Percentiles rank a stretch among this genome's conserved stretches.
phyloP scores from a whole-genome alignment of 2,797 vertebrate genomes.

The Sebastes vulpes region DNA sequence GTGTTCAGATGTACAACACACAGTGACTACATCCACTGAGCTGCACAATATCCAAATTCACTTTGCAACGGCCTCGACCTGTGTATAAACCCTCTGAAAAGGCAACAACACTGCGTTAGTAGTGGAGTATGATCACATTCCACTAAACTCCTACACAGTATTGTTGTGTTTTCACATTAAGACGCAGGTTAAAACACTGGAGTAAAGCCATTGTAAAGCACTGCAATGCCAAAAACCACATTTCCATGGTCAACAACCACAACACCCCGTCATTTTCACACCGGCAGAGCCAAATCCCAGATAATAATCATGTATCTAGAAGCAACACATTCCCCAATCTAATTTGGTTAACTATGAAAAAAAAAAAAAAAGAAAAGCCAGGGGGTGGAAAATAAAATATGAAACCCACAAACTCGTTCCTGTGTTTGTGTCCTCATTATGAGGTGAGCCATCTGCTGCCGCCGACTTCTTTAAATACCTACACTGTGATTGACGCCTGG shows the following conservation, averaged over 20 bases:
- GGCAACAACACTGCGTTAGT: slow-evolving; percentile 1
- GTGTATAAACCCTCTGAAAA: slow-evolving; percentile 8
- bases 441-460: slow-evolving; percentile 64
- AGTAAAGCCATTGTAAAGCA: slow-evolving; percentile 40
- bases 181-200: slow-evolving; percentile 13
- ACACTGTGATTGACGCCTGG: slow-evolving; percentile 41
- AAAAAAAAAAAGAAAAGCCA: slow-evolving; percentile 10
- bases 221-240: slow-evolving; percentile 35
- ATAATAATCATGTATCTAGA: slow-evolving; percentile 16
- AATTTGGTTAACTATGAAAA: slow-evolving; percentile 31
- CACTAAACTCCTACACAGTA: not conserved
- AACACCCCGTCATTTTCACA: slow-evolving; percentile 56
- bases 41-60: not conserved
- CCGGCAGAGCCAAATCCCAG: slow-evolving; percentile 51
- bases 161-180: slow-evolving; percentile 20
- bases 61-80: slow-evolving; percentile 44
- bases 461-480: slow-evolving; percentile 74
- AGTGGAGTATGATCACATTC: not conserved
- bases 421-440: slow-evolving; percentile 78
- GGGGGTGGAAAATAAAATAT: slow-evolving; percentile 39
- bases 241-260: slow-evolving; percentile 44
- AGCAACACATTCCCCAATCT: slow-evolving; percentile 52
- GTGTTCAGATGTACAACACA: slow-evolving; percentile 19
- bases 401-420: slow-evolving; percentile 72
- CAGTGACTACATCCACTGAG: not conserved